phyloP scores from a whole-genome alignment of 2,113 vertebrate genomes.

The Corvus hawaiiensis region DNA sequence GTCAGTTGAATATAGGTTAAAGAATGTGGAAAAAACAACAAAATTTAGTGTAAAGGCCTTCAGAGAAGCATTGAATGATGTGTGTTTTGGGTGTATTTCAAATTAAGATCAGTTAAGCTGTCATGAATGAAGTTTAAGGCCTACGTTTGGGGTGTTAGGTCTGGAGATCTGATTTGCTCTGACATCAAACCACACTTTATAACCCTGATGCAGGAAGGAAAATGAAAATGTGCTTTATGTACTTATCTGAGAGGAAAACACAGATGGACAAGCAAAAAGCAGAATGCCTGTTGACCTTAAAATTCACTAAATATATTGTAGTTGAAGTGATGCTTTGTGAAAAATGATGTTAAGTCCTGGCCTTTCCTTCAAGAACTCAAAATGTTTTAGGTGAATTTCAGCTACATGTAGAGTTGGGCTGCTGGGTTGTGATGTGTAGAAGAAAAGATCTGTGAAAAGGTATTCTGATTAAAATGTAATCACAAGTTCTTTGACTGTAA shows the following conservation, averaged over 20 bases:
- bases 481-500: conserved; percentile 72
- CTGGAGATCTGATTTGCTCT: neutral
- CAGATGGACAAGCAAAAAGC: neutral
- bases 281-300: neutral
- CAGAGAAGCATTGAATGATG: neutral
- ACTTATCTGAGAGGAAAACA: neutral
- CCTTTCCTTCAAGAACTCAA: neutral
- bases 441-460: conserved; percentile 68
- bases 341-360: neutral
- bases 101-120: neutral
- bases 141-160: neutral
- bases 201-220: neutral
- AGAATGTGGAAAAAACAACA: conserved; percentile 8
- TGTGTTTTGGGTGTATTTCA: neutral
- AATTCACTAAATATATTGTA: neutral
- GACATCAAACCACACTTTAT: neutral
- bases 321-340: neutral
- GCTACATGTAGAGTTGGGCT: neutral
- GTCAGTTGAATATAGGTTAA: neutral
- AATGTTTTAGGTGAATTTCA: neutral
- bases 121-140: neutral
- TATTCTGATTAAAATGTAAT: conserved; percentile 75
- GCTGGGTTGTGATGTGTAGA: neutral
- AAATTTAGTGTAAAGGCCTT: neutral
- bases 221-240: neutral